Conservation (phyloP, 2,888 invertebrate species). For the Seira ritae region DNA sequence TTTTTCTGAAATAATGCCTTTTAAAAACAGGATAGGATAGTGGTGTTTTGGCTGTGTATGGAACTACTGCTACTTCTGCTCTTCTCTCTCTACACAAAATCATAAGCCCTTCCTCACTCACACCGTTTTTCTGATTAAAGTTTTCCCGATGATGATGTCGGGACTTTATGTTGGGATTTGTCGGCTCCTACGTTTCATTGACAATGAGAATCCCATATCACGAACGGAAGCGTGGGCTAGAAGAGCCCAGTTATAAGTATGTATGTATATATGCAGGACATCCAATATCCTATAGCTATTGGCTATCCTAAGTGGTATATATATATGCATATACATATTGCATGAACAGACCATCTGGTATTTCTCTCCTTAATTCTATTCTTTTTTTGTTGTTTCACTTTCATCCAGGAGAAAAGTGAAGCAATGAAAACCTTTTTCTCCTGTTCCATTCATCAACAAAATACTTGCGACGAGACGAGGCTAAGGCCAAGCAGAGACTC, state of each 20-base stretch:
- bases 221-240: no score
- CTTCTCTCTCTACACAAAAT: no score
- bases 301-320: no score
- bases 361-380: conserved; percentile 48
- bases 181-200: not conserved
- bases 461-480: not conserved
- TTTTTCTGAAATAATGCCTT: conserved; percentile 20
- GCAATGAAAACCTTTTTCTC: not conserved
- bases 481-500: not conserved
- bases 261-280: no score
- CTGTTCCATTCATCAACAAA: not conserved
- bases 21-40: no score
- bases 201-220: not conserved
- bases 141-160: conserved; percentile 36
- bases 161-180: conserved; percentile 58
- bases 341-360: conserved; percentile 47
- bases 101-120: not conserved
- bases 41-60: no score
- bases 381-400: conserved; percentile 34
- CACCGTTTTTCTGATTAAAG: conserved; percentile 30
- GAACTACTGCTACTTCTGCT: no score
- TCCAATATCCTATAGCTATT: no score
- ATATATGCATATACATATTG: no score
- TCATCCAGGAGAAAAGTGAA: conserved; percentile 29
- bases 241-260: not conserved